Percentiles rank a stretch among this genome's conserved stretches.
These are phyloP conservation scores for Notarius quadriscutis DNA, from an alignment of 2,113 vertebrate genomes.

Conservation along the genomic window DNA sequence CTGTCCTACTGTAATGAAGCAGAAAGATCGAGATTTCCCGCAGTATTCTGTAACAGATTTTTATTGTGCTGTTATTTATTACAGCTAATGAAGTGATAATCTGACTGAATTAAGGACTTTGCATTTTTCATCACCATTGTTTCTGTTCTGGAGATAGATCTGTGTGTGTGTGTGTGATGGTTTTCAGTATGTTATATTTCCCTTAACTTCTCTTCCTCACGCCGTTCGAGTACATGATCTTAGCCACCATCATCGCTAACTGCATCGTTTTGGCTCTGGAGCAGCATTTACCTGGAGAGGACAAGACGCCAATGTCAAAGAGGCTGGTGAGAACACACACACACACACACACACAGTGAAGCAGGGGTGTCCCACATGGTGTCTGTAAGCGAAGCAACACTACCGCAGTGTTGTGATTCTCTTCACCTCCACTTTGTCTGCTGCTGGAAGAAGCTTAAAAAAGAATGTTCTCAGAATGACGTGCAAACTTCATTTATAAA, in stretches of 20 bases:
- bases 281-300: conserved; percentile 93
- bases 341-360: conserved; percentile 1
- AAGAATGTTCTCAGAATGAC: background rate
- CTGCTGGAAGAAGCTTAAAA: background rate
- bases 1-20: background rate
- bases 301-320: conserved; percentile 97
- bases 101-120: background rate
- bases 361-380: background rate
- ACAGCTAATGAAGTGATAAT: background rate
- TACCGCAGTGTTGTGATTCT: background rate
- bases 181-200: conserved; percentile 53
- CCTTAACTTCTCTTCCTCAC: conserved; percentile 80
- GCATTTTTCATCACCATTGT: background rate
- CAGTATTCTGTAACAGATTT: no score
- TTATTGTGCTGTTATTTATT: background rate
- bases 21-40: background rate
- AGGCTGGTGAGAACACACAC: conserved; percentile 82
- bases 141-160: background rate
- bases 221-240: conserved; percentile 98
- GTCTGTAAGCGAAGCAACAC: background rate
- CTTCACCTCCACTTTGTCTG: background rate
- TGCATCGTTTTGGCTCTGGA: conserved; percentile 96
- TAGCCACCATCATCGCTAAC: conserved; percentile 97
- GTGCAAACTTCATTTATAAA: background rate
- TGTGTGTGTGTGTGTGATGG: background rate